Percentiles rank a stretch among this genome's conserved stretches.
phyloP scores from a whole-genome alignment of 2,113 vertebrate genomes.

The Acinonyx jubatus region DNA sequence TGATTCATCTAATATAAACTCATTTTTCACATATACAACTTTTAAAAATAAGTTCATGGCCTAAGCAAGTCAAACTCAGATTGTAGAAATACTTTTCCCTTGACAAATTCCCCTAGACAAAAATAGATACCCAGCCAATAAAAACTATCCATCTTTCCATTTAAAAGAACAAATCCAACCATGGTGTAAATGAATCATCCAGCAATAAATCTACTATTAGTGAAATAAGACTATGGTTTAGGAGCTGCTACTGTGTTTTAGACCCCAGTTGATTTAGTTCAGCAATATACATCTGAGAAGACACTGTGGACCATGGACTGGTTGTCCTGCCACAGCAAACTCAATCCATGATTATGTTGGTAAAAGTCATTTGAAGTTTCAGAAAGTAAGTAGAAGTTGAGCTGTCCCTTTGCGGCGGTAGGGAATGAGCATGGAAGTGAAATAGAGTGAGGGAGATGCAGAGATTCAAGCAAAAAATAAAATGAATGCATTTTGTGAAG shows the following conservation, averaged over 20 bases:
- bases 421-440: background rate
- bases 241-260: background rate
- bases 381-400: background rate
- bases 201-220: background rate
- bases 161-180: slow-evolving; percentile 25
- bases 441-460: background rate
- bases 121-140: background rate
- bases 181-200: background rate
- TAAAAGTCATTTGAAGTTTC: background rate
- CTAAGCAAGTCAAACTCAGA: background rate
- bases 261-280: background rate
- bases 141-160: background rate
- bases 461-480: background rate
- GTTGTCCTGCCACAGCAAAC: background rate
- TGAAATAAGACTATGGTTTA: background rate
- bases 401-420: background rate
- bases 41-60: background rate
- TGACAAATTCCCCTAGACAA: background rate
- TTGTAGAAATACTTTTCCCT: background rate
- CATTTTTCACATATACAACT: background rate
- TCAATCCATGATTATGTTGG: background rate
- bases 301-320: background rate
- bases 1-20: background rate
- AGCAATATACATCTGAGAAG: background rate
- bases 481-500: background rate